These are phyloP conservation scores for Cebidichthys violaceus DNA, from an alignment of 2,113 vertebrate genomes.

Conservation along the genomic window DNA sequence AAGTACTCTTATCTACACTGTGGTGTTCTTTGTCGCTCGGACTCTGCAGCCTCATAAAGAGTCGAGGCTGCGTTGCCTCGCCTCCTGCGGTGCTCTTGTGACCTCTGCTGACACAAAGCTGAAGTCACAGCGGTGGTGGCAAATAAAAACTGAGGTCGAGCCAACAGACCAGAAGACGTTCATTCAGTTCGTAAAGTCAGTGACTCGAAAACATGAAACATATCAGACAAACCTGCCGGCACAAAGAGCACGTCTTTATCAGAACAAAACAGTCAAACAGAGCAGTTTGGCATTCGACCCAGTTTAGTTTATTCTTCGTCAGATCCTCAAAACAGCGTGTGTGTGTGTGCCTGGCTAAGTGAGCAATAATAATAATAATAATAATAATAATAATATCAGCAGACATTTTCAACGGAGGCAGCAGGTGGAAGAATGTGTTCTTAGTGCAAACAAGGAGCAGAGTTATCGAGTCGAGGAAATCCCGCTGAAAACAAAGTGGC, in stretches of 20 bases:
- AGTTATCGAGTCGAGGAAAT: slow-evolving; percentile 19
- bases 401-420: slow-evolving; percentile 50
- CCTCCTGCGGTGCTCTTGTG: slow-evolving; percentile 26
- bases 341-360: slow-evolving; percentile 50
- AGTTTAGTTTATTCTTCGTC: slow-evolving; percentile 66
- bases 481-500: slow-evolving; percentile 17
- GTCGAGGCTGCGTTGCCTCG: no score
- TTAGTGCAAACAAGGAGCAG: slow-evolving; percentile 46
- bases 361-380: slow-evolving; percentile 33
- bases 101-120: slow-evolving; percentile 67
- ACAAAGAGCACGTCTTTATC: not conserved
- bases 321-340: slow-evolving; percentile 53
- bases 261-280: slow-evolving; percentile 4
- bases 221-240: not conserved
- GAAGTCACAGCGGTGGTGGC: slow-evolving; percentile 31
- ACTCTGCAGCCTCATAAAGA: not conserved
- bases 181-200: no score
- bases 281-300: slow-evolving; percentile 35
- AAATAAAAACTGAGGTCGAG: no score
- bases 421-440: slow-evolving; percentile 41
- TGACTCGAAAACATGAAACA: not conserved
- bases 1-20: not conserved
- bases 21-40: not conserved
- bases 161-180: not conserved
- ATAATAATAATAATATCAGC: slow-evolving; percentile 31